A percentile compares a stretch with the other conserved stretches of the same genome.
Evolutionary conservation across 1,140 invertebrate species (phyloP).

Genomic region (Atopsyche davidsoni): DNA sequence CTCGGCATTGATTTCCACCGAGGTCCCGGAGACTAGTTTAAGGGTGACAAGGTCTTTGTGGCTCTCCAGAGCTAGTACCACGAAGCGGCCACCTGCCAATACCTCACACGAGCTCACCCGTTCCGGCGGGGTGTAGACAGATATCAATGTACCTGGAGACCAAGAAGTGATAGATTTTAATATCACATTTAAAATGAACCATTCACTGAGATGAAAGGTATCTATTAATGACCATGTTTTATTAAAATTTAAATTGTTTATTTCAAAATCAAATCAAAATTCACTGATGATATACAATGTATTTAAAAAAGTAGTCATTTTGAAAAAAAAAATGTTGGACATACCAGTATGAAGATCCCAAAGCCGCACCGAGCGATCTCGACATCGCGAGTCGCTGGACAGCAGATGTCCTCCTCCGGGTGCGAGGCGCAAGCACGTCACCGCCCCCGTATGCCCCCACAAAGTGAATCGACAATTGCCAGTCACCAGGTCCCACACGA

Average conservation of each 20-base stretch:
- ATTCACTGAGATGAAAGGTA: too few relatives aligned
- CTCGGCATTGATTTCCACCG: conserved; percentile 34
- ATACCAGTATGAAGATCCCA: conserved; percentile 74
- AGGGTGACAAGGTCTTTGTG: conserved; percentile 58
- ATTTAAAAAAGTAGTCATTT: too few relatives aligned
- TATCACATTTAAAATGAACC: too few relatives aligned
- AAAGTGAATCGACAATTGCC: conserved; percentile 67
- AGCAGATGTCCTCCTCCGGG: conserved; percentile 62
- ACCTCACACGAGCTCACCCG: conserved; percentile 72
- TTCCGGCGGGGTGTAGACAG: conserved; percentile 70
- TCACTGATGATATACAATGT: too few relatives aligned
- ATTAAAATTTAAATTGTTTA: not conserved
- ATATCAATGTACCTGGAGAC: conserved; percentile 62
- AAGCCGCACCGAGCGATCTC: conserved; percentile 66
- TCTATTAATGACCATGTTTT: not conserved
- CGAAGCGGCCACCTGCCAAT: conserved; percentile 60
- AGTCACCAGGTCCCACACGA: conserved; percentile 85
- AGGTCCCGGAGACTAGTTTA: conserved; percentile 49
- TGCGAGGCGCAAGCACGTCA: conserved; percentile 64
- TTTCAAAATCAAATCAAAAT: conserved; percentile 5
- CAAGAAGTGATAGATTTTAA: not conserved
- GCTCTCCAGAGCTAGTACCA: conserved; percentile 63
- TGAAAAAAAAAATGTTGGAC: not conserved
- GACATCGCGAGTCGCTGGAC: conserved; percentile 62
- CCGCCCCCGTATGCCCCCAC: conserved; percentile 68